Evolutionary conservation across 2,797 vertebrate species (phyloP), one percentile per base, ranked within the genome.

Genomic region (Gymnoscopelus braueri): DNA sequence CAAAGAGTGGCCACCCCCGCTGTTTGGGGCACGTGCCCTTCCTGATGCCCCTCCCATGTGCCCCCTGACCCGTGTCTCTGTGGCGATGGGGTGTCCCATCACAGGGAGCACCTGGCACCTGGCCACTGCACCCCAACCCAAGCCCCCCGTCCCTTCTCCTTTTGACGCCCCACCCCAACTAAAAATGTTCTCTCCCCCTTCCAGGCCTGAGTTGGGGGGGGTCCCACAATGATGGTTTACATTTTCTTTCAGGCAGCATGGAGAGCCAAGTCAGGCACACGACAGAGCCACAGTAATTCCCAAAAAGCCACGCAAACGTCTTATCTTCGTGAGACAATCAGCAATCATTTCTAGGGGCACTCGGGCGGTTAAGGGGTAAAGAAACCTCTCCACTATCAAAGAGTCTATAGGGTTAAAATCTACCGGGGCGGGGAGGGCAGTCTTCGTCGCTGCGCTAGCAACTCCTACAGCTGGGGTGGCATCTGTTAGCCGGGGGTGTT

Each of bases 101-200:
- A 75, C 84, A 78, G 79, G 55, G 74, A 77, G 84, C 85, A 90
- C 86, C 90, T 89, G 83, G 88, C 88, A 84, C 86, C 88, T 89
- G 79, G 84, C 85, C 83, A 78, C 71, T 93, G 91, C 90, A 91
- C 47, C 65, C 63, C 51, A 23, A 39, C 48, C 39, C 51, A 52
- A 92, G 94, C 94, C 94, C 93, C 39, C 92, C 93, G 93, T 94
- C 93, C 95, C 93, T 93, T 94, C 62, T 32, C 24, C 15, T 52
- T 24, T 62, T 24, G 48, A 44, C n/a, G n/a, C 64, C 48, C 14
- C 71, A 63, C 65, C 66, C 61, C 69, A 13, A 32, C 54, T 15
- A 35, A 35, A 35, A 2, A 35, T 35, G 1, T 7, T 6, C 5
- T 50, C 55, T 19, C 52, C 55, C 63, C 71, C 44, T 67, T 47